Percentiles rank a stretch among this genome's conserved stretches.
phyloP scores from a whole-genome alignment of 2,797 vertebrate species.

The Sternarchorhynchus goeldii region DNA sequence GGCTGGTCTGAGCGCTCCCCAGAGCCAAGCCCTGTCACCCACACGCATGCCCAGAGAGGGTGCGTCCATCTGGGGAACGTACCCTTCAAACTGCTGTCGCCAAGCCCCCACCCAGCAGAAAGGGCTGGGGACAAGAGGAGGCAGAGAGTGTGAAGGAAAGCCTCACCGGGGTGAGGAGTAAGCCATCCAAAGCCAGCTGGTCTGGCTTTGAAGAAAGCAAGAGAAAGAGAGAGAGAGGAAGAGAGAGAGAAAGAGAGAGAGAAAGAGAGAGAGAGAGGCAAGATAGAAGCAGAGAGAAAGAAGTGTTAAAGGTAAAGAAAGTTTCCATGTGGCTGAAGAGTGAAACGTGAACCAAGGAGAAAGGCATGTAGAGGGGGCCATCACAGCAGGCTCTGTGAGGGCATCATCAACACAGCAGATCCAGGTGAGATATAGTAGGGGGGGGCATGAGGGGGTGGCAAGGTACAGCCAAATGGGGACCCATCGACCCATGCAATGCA shows the following conservation, averaged over 20 bases:
- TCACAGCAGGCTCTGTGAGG: constrained; percentile 70
- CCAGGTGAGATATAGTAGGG: constrained; percentile 74
- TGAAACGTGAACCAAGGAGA: constrained; percentile 46
- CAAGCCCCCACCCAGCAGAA: constrained; percentile 76
- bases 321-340: constrained; percentile 12
- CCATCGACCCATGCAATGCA: background rate
- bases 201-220: constrained; percentile 77
- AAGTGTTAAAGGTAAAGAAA: constrained; percentile 35
- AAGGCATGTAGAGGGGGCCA: constrained; percentile 50
- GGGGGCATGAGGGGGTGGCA: constrained; percentile 32
- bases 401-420: constrained; percentile 60
- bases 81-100: constrained; percentile 77
- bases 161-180: constrained; percentile 76
- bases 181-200: constrained; percentile 88
- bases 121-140: constrained; percentile 76
- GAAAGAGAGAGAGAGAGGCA: constrained; percentile 56
- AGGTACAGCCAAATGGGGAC: constrained; percentile 20
- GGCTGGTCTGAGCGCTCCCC: constrained; percentile 68
- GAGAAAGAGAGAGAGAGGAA: constrained; percentile 23
- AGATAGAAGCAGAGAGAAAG: constrained; percentile 56
- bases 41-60: constrained; percentile 72
- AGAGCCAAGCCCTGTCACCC: constrained; percentile 72
- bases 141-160: constrained; percentile 79
- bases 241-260: constrained; percentile 50
- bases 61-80: constrained; percentile 77